These are phyloP conservation scores for Drosophila sechellia DNA, from an alignment of 1,140 invertebrate species.

Conservation along the genomic window DNA sequence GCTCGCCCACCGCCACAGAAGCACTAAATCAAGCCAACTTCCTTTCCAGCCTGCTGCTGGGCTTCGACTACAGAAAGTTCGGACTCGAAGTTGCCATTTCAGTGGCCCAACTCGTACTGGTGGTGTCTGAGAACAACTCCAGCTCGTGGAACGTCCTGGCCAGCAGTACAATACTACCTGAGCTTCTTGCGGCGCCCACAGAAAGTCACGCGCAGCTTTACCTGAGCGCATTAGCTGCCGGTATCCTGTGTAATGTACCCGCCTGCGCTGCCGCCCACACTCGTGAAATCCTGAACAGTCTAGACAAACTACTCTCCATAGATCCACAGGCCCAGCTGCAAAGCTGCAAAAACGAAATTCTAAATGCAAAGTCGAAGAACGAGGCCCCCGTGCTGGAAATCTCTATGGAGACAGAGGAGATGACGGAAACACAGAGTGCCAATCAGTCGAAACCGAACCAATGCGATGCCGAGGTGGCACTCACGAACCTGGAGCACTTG, in stretches of 20 bases:
- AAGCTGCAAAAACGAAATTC: slow-evolving; percentile 10
- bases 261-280: slow-evolving; percentile 77
- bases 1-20: slow-evolving; percentile 88
- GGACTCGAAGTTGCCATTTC: slow-evolving; percentile 87
- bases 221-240: slow-evolving; percentile 85
- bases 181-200: slow-evolving; percentile 84
- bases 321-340: slow-evolving; percentile 27
- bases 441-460: slow-evolving; percentile 8
- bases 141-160: slow-evolving; percentile 85
- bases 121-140: slow-evolving; percentile 89
- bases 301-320: slow-evolving; percentile 33
- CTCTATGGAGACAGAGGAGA: slow-evolving; percentile 45
- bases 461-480: slow-evolving; percentile 65
- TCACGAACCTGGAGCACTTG: slow-evolving; percentile 85
- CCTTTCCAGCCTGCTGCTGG: slow-evolving; percentile 86
- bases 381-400: slow-evolving; percentile 37
- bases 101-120: slow-evolving; percentile 88
- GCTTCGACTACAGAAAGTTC: slow-evolving; percentile 84
- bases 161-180: slow-evolving; percentile 85
- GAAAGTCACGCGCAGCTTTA: slow-evolving; percentile 83
- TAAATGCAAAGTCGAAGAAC: slow-evolving; percentile 15
- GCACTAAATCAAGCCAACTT: slow-evolving; percentile 88
- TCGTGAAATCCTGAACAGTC: slow-evolving; percentile 25
- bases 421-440: slow-evolving; percentile 20
- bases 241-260: slow-evolving; percentile 85